phyloP scores from a whole-genome alignment of 2,113 vertebrate species.

The Sceloporus undulatus region DNA sequence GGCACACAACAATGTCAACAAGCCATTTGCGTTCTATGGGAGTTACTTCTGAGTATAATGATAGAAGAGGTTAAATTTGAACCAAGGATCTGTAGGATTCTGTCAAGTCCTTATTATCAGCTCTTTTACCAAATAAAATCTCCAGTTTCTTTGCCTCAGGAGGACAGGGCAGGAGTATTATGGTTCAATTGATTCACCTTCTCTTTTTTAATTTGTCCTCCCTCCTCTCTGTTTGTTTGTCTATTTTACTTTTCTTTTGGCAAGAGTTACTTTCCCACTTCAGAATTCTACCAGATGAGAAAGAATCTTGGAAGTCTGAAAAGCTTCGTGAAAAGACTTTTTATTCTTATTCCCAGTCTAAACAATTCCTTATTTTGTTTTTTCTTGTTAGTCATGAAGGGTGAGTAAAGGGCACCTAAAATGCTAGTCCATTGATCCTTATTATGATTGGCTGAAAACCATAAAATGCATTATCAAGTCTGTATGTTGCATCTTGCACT shows the following conservation, averaged over 20 bases:
- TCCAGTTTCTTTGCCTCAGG: background rate
- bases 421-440: conserved; percentile 84
- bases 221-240: background rate
- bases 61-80: background rate
- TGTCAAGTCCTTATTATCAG: background rate
- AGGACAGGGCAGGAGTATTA: background rate
- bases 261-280: conserved; percentile 34
- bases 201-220: background rate
- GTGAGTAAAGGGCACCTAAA: conserved; percentile 80
- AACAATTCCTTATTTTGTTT: conserved; percentile 53
- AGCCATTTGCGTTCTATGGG: background rate
- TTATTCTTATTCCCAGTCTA: conserved; percentile 62
- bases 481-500: conserved; percentile 79
- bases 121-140: background rate
- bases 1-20: too few species aligned
- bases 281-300: conserved; percentile 37
- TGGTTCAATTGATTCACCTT: conserved; percentile 33
- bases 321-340: conserved; percentile 53
- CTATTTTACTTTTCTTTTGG: background rate
- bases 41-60: background rate
- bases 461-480: conserved; percentile 84
- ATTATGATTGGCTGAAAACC: conserved; percentile 86
- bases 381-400: conserved; percentile 74
- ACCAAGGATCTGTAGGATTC: background rate
- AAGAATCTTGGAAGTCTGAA: conserved; percentile 33